Conservation (phyloP, 1,140 invertebrate genomes). For the Rhopalosiphum padi region DNA sequence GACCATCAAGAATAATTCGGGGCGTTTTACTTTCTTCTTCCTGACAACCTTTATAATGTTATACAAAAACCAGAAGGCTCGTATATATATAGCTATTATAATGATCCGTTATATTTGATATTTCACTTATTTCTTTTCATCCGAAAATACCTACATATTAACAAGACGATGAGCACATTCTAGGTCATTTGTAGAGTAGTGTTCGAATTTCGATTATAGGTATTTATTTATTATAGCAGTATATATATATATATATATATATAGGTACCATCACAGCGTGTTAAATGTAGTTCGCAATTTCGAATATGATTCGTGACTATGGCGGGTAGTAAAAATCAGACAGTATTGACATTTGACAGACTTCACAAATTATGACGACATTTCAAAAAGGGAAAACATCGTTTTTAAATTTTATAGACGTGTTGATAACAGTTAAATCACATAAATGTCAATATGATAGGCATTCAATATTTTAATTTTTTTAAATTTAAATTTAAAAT, state of each 20-base stretch:
- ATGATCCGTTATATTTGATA: slow-evolving; percentile 27
- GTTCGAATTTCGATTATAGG: not conserved
- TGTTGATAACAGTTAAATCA: too few species aligned
- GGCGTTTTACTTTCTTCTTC: slow-evolving; percentile 48
- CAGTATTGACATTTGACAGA: not conserved
- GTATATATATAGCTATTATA: not conserved
- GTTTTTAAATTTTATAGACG: too few species aligned
- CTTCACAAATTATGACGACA: not conserved
- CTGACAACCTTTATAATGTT: slow-evolving; percentile 9
- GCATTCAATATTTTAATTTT: too few species aligned
- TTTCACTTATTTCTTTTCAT: slow-evolving; percentile 30
- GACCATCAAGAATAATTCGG: not conserved
- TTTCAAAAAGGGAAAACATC: not conserved
- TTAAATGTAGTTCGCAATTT: not conserved
- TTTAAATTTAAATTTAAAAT: too few species aligned
- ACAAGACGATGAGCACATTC: slow-evolving; percentile 7
- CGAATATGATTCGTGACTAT: slow-evolving; percentile 6
- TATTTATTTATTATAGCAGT: not conserved
- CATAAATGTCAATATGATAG: too few species aligned
- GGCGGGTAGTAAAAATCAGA: not conserved
- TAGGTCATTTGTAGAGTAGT: not conserved
- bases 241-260: too few species aligned
- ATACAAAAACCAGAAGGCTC: not conserved
- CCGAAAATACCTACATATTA: not conserved
- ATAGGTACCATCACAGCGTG: not conserved